Evolutionary conservation across 2,888 invertebrate genomes (phyloP).

Genomic region (Aproaerema taeniolella): DNA sequence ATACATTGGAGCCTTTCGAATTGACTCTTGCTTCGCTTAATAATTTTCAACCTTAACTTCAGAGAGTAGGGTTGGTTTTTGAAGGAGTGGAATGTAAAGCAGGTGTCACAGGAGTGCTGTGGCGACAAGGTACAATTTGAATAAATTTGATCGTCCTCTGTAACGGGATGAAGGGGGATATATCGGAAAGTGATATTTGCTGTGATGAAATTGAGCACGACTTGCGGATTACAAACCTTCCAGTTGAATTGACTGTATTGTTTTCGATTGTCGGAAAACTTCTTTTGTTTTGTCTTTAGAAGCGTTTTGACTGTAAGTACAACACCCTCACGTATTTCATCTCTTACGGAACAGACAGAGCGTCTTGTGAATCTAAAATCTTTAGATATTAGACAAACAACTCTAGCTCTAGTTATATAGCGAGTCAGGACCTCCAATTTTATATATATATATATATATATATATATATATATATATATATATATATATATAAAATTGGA

Average conservation of each 20-base stretch:
- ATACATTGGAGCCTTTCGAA: slow-evolving; percentile 51
- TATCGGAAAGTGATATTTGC: slow-evolving; percentile 63
- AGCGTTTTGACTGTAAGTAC: too few species aligned
- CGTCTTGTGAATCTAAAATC: too few species aligned
- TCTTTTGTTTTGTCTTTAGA: too few species aligned
- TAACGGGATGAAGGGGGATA: slow-evolving; percentile 40
- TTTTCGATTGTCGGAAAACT: too few species aligned
- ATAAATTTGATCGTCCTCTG: slow-evolving; percentile 65
- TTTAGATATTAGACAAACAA: too few species aligned
- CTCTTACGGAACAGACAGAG: too few species aligned
- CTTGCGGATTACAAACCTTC: slow-evolving; percentile 43
- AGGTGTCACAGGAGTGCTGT: slow-evolving; percentile 54
- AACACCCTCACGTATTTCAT: too few species aligned
- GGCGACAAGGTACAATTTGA: slow-evolving; percentile 70
- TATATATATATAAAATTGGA: too few species aligned
- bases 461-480: too few species aligned
- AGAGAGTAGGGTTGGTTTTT: slow-evolving; percentile 24
- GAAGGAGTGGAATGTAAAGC: slow-evolving; percentile 30
- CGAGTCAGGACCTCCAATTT: too few species aligned
- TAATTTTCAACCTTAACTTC: slow-evolving; percentile 23
- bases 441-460: too few species aligned
- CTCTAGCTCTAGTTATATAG: too few species aligned
- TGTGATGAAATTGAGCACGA: slow-evolving; percentile 57
- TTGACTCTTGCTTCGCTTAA: slow-evolving; percentile 28
- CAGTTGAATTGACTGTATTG: slow-evolving; percentile 29